Conservation (phyloP, 2,113 vertebrate species). For the Hippocampus guttulatus region DNA sequence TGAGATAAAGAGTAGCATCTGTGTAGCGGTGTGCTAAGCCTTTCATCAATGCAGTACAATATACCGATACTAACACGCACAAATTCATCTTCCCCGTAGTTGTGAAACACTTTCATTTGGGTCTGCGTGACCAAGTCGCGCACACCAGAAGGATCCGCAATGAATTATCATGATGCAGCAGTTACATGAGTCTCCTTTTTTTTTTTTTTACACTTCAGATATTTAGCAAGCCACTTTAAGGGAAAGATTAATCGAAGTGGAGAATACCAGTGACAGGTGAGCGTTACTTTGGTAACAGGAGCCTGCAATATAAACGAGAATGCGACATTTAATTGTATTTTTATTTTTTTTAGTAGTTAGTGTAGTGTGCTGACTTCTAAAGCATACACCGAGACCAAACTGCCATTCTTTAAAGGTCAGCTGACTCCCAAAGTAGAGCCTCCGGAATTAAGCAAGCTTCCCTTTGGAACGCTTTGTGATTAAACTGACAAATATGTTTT, state of each 20-base stretch:
- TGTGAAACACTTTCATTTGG: no score
- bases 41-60: no score
- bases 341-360: neutral
- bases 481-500: neutral
- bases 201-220: neutral
- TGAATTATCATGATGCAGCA: no score
- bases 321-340: neutral
- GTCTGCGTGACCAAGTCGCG: no score
- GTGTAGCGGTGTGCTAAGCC: no score
- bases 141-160: no score
- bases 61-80: no score
- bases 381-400: neutral
- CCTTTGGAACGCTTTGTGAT: neutral
- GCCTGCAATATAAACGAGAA: neutral
- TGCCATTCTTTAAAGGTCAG: neutral
- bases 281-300: neutral
- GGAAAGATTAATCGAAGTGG: neutral
- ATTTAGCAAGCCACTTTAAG: neutral
- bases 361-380: neutral
- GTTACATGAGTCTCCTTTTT: no score
- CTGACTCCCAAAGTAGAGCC: neutral
- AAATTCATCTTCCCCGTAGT: no score
- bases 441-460: neutral
- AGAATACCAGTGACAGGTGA: neutral
- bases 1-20: no score